Evolutionary conservation across 2,888 invertebrate genomes (phyloP).

Genomic region (Sarcophaga caerulescens): DNA sequence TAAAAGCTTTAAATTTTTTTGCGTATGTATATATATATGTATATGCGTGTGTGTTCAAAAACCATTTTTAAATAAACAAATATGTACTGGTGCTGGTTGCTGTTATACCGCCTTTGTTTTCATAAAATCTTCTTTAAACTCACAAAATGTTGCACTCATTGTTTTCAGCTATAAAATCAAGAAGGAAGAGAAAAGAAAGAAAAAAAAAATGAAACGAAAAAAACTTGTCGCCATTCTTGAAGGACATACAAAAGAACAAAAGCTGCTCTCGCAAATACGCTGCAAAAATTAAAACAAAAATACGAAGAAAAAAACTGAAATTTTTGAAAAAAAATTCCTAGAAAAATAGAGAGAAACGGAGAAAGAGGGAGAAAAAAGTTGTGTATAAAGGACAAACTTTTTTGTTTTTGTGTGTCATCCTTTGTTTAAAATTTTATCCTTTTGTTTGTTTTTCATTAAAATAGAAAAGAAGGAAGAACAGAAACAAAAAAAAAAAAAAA

Average conservation of each 20-base stretch:
- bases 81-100: conserved; percentile 1
- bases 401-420: conserved; percentile 57
- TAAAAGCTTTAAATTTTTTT: no score
- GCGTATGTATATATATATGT: no score
- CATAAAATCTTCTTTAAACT: conserved; percentile 33
- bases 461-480: conserved; percentile 5
- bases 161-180: not conserved
- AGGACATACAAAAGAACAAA: conserved; percentile 63
- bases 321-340: conserved; percentile 24
- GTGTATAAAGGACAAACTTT: conserved; percentile 50
- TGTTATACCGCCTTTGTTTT: not conserved
- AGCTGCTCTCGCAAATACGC: conserved; percentile 28
- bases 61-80: conserved; percentile 40
- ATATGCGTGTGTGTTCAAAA: not conserved
- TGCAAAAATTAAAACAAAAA: conserved; percentile 31
- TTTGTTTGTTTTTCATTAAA: conserved; percentile 63
- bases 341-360: not conserved
- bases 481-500: not conserved
- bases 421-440: conserved; percentile 61
- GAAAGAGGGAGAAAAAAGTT: not conserved
- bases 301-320: conserved; percentile 29
- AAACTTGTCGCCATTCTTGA: conserved; percentile 57
- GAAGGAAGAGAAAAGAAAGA: not conserved
- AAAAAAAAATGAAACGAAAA: conserved; percentile 28
- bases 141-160: not conserved